phyloP scores from a whole-genome alignment of 2,113 vertebrate species.

The Saccopteryx bilineata region DNA sequence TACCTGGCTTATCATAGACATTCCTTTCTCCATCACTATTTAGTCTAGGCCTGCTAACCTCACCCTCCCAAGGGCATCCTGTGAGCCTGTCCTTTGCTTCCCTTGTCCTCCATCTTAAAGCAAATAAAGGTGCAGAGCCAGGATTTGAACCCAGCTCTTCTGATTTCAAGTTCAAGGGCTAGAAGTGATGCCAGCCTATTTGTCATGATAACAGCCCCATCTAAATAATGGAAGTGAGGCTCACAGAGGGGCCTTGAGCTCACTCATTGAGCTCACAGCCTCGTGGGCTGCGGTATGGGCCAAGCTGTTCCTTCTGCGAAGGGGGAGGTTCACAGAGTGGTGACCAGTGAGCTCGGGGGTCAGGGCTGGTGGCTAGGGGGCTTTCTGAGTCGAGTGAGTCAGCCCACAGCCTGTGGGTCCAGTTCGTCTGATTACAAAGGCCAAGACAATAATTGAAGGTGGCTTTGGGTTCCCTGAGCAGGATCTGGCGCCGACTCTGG shows the following conservation, averaged over 20 bases:
- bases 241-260: not conserved
- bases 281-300: not conserved
- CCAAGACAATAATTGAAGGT: constrained; percentile 61
- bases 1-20: not conserved
- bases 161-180: not conserved
- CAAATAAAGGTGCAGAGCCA: not conserved
- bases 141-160: not conserved
- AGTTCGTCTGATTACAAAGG: constrained; percentile 57
- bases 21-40: not conserved
- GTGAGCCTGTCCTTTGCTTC: not conserved
- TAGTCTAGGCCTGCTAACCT: not conserved
- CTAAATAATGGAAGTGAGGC: not conserved
- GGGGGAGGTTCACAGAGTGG: not conserved
- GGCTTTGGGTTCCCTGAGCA: constrained; percentile 68
- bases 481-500: constrained; percentile 58
- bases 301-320: not conserved
- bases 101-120: not conserved
- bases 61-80: not conserved
- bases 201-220: not conserved
- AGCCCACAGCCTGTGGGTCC: not conserved
- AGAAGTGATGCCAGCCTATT: not conserved
- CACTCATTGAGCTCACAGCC: not conserved
- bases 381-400: not conserved
- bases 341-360: not conserved
- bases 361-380: not conserved